These are phyloP conservation scores for Thera obeliscata DNA, from an alignment of 2,888 invertebrate species.

Conservation along the genomic window DNA sequence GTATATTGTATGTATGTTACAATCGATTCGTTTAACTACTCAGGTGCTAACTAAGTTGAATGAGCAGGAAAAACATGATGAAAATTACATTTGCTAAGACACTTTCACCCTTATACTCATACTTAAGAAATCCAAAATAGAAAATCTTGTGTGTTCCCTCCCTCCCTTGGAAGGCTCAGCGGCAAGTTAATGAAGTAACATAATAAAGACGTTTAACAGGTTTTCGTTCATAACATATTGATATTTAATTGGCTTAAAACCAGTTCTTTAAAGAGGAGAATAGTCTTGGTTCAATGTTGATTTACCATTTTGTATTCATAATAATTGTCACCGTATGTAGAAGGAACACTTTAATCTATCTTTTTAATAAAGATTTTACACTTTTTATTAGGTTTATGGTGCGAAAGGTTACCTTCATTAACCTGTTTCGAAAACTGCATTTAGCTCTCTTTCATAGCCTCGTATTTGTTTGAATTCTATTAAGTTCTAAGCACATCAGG, in stretches of 20 bases:
- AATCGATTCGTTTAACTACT: too few species aligned
- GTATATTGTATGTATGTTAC: too few species aligned
- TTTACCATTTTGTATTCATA: slow-evolving; percentile 3
- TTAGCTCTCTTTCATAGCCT: not conserved
- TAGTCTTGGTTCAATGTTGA: slow-evolving; percentile 14
- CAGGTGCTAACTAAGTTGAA: not conserved
- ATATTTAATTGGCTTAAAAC: slow-evolving; percentile 23
- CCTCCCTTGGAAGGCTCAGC: not conserved
- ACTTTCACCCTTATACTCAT: too few species aligned
- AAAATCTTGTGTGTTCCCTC: not conserved
- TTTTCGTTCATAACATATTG: slow-evolving; percentile 16
- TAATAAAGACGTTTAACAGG: slow-evolving; percentile 22
- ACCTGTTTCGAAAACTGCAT: not conserved
- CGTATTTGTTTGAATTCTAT: not conserved
- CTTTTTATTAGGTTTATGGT: too few species aligned
- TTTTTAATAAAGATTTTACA: too few species aligned
- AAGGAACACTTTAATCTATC: too few species aligned
- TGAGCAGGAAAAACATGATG: not conserved
- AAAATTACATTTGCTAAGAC: too few species aligned
- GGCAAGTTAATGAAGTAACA: slow-evolving; percentile 2
- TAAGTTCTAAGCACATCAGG: too few species aligned
- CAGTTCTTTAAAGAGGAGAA: slow-evolving; percentile 10
- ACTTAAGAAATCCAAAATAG: not conserved
- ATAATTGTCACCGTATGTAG: too few species aligned
- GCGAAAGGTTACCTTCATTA: too few species aligned